Conservation (phyloP, 2,797 vertebrate species). For the Enteromius thamalakanensis region DNA sequence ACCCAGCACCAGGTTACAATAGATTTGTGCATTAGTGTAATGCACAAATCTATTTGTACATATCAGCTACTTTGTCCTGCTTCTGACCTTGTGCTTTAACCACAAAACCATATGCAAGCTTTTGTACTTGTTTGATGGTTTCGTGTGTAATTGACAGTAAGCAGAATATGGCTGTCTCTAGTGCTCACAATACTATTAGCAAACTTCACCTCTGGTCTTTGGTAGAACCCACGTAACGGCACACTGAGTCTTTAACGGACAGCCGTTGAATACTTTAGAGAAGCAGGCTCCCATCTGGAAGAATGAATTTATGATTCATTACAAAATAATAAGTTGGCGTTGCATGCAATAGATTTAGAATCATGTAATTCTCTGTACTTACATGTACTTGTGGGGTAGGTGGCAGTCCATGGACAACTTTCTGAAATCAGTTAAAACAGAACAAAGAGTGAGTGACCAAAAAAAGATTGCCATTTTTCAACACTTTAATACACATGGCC, state of each 20-base stretch:
- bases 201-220: constrained; percentile 83
- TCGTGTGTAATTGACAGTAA: background rate
- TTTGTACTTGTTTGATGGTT: background rate
- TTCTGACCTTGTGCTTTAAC: background rate
- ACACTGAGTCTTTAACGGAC: constrained; percentile 89
- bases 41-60: background rate
- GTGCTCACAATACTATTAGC: background rate
- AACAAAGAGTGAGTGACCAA: background rate
- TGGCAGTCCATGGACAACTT: constrained; percentile 88
- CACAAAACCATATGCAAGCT: background rate
- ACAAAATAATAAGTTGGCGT: background rate
- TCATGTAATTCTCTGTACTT: constrained; percentile 67
- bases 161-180: background rate
- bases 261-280: constrained; percentile 91
- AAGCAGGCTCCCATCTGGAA: constrained; percentile 91
- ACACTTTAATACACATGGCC: background rate
- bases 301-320: background rate
- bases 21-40: background rate
- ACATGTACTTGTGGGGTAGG: constrained; percentile 91
- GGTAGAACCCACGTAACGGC: constrained; percentile 90
- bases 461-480: background rate
- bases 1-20: background rate
- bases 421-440: constrained; percentile 72
- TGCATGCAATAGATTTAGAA: background rate
- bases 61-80: background rate